Evolutionary conservation across 2,113 vertebrate genomes (phyloP).

Genomic region (Semnornis frantzii): DNA sequence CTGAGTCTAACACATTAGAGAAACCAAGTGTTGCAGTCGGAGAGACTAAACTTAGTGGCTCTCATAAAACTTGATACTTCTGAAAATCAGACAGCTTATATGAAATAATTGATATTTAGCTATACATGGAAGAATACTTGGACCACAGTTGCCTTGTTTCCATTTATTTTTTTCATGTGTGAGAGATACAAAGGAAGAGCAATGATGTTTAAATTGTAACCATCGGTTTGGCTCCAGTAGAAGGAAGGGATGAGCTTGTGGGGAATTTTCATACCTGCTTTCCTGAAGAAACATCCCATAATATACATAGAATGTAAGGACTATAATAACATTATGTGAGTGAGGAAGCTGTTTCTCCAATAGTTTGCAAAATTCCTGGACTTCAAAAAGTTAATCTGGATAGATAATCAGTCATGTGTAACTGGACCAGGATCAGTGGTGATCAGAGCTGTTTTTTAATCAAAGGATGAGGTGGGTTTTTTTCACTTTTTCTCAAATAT

Average conservation of each 20-base stretch:
- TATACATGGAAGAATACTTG: neutral
- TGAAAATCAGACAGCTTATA: neutral
- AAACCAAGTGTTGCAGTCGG: neutral
- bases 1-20: neutral
- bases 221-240: neutral
- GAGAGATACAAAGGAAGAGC: neutral
- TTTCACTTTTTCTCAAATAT: neutral
- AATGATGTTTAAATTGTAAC: neutral
- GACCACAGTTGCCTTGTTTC: neutral
- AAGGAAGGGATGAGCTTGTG: neutral
- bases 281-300: neutral
- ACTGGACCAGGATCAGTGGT: neutral
- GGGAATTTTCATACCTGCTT: neutral
- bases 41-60: neutral
- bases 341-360: neutral
- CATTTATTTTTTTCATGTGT: neutral
- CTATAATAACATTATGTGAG: fast-evolving
- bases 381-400: neutral
- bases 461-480: neutral
- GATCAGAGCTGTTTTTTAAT: neutral
- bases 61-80: neutral
- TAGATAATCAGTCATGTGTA: neutral
- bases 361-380: neutral
- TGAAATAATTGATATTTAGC: neutral
- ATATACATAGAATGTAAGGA: neutral